Evolutionary conservation across 1,140 invertebrate species (phyloP).

Genomic region (Lepidurus couesii): DNA sequence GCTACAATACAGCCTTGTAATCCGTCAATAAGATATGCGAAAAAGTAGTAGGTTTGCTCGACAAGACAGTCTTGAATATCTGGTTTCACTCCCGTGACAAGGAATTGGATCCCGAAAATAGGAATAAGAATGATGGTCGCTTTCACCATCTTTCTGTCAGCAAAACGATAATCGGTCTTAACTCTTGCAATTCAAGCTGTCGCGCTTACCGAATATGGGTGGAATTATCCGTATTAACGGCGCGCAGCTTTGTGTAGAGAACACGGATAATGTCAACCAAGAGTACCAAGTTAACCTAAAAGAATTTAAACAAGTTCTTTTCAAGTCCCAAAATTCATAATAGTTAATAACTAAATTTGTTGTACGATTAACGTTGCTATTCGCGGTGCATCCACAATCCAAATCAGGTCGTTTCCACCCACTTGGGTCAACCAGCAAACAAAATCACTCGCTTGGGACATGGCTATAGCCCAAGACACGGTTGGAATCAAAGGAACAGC

Average conservation of each 20-base stretch:
- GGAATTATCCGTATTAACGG: constrained; percentile 25
- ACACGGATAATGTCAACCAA: constrained; percentile 52
- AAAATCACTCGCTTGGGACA: constrained; percentile 45
- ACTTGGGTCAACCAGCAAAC: constrained; percentile 54
- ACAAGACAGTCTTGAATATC: constrained; percentile 45
- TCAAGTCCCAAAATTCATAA: neutral
- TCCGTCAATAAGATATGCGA: constrained; percentile 51
- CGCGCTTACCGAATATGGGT: constrained; percentile 33
- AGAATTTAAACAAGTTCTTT: neutral
- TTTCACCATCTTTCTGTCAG: constrained; percentile 49
- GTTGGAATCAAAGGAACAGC: constrained; percentile 48
- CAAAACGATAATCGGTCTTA: neutral
- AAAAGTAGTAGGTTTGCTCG: constrained; percentile 52
- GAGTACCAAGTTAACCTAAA: constrained; percentile 46
- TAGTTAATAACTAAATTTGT: neutral
- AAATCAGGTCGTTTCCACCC: constrained; percentile 45
- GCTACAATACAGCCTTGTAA: constrained; percentile 54
- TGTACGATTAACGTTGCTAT: constrained; percentile 46
- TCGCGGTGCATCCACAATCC: constrained; percentile 52
- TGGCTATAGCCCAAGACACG: constrained; percentile 48
- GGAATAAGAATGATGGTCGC: constrained; percentile 52
- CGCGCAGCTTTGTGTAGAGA: constrained; percentile 47
- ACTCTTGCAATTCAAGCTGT: neutral
- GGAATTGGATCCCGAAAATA: constrained; percentile 51
- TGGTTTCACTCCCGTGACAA: constrained; percentile 48